Percentiles rank a stretch among this genome's conserved stretches.
These are phyloP conservation scores for Linnaemya vulpina DNA, from an alignment of 2,888 invertebrate species.

Conservation along the genomic window DNA sequence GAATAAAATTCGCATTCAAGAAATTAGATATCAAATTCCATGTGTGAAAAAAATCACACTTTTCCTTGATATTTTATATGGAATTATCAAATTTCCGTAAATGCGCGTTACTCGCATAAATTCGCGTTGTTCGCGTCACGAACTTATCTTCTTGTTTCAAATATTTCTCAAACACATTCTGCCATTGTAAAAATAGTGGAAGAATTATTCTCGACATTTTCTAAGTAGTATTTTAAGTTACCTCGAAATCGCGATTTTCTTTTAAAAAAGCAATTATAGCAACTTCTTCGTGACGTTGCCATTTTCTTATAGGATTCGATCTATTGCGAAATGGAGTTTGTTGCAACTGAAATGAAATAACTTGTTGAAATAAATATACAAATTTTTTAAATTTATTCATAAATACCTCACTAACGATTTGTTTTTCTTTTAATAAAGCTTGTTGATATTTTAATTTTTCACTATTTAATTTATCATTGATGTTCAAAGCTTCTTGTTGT, in stretches of 20 bases:
- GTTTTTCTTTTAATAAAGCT: background rate
- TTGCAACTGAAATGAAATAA: conserved; percentile 3
- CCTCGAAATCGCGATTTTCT: conserved; percentile 41
- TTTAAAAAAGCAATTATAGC: conserved; percentile 36
- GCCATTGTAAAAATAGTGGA: too few relatives aligned
- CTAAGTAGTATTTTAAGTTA: conserved; percentile 18
- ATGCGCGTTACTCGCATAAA: too few relatives aligned
- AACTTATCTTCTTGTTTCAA: too few relatives aligned
- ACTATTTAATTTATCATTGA: background rate
- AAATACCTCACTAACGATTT: background rate
- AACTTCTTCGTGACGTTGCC: conserved; percentile 39
- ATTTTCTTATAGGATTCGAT: conserved; percentile 21
- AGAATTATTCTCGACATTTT: too few relatives aligned
- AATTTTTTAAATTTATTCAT: background rate
- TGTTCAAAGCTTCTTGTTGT: background rate
- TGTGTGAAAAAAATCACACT: too few relatives aligned
- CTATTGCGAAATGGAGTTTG: conserved; percentile 27
- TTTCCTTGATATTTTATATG: too few relatives aligned
- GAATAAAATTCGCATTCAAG: too few relatives aligned
- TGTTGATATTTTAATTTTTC: conserved; percentile 1
- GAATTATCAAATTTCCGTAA: too few relatives aligned
- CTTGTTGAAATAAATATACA: background rate
- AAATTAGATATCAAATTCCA: too few relatives aligned
- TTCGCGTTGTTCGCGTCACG: too few relatives aligned
- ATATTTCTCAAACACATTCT: too few relatives aligned